Evolutionary conservation across 2,797 vertebrate genomes (phyloP).

Genomic region (Melanotaenia boesemani): DNA sequence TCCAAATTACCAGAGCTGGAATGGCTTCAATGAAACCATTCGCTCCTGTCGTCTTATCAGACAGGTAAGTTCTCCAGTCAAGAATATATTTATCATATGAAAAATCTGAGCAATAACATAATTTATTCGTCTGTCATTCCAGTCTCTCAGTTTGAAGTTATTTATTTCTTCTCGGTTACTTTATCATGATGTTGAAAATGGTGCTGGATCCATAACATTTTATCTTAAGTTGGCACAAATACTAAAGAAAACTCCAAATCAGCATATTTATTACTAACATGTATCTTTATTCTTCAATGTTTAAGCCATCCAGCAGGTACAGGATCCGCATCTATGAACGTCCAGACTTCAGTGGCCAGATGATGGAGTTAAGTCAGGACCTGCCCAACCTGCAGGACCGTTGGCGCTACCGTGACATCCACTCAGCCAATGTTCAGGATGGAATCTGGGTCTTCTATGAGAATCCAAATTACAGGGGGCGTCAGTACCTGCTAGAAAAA

Average conservation of each 20-base stretch:
- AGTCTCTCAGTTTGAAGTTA: background rate
- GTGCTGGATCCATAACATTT: no score
- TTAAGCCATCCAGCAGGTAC: slow-evolving; percentile 43
- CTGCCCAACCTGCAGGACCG: slow-evolving; percentile 54
- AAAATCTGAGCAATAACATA: no score
- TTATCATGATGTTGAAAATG: no score
- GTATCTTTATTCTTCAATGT: background rate
- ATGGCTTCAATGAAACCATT: slow-evolving; percentile 66
- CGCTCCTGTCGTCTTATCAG: slow-evolving; percentile 64
- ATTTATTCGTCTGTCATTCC: background rate
- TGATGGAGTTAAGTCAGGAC: slow-evolving; percentile 59
- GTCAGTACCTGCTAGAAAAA: slow-evolving; percentile 88
- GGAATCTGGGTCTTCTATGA: slow-evolving; percentile 82
- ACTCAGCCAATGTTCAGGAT: slow-evolving; percentile 67
- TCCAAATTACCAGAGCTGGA: slow-evolving; percentile 64
- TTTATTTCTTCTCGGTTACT: background rate
- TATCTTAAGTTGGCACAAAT: background rate
- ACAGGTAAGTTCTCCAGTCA: slow-evolving; percentile 44
- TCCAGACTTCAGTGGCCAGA: slow-evolving; percentile 63
- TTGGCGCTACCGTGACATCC: slow-evolving; percentile 53
- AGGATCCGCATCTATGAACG: slow-evolving; percentile 65
- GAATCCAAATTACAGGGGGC: slow-evolving; percentile 83
- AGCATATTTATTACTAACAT: background rate
- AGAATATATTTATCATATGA: background rate
- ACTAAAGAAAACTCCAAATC: background rate